Percentiles rank a stretch among this genome's conserved stretches.
phyloP scores from a whole-genome alignment of 2,888 invertebrate genomes.

The Muschampia plurimacula region DNA sequence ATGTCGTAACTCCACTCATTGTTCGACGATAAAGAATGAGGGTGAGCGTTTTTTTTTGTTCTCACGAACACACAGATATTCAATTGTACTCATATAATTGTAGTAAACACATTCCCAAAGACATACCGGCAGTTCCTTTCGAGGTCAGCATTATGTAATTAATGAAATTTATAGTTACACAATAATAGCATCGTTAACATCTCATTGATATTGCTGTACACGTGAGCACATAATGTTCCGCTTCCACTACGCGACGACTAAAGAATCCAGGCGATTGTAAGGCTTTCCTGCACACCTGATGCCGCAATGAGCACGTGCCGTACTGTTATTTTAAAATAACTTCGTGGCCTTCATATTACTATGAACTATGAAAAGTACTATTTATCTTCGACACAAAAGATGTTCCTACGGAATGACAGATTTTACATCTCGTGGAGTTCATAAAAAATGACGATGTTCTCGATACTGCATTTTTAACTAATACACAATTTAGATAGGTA shows the following conservation, averaged over 20 bases:
- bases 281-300: conserved; percentile 34
- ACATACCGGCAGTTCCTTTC: conserved; percentile 12
- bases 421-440: too few relatives aligned
- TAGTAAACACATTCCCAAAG: conserved; percentile 15
- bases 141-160: conserved; percentile 24
- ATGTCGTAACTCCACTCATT: conserved; percentile 28
- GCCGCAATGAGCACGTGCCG: conserved; percentile 18
- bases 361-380: too few relatives aligned
- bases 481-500: too few relatives aligned
- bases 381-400: too few relatives aligned
- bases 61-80: conserved; percentile 31
- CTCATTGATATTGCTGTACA: conserved; percentile 13
- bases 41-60: conserved; percentile 25
- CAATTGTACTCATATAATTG: conserved; percentile 19
- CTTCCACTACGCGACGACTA: conserved; percentile 7
- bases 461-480: too few relatives aligned
- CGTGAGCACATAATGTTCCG: neutral
- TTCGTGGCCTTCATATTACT: neutral
- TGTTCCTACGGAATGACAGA: too few relatives aligned
- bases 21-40: conserved; percentile 26
- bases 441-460: too few relatives aligned
- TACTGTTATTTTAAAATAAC: conserved; percentile 13
- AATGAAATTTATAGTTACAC: conserved; percentile 9
- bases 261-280: conserved; percentile 25
- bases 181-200: conserved; percentile 18